Evolutionary conservation across 2,113 vertebrate species (phyloP).

Genomic region (Trematocara stigmaticum): DNA sequence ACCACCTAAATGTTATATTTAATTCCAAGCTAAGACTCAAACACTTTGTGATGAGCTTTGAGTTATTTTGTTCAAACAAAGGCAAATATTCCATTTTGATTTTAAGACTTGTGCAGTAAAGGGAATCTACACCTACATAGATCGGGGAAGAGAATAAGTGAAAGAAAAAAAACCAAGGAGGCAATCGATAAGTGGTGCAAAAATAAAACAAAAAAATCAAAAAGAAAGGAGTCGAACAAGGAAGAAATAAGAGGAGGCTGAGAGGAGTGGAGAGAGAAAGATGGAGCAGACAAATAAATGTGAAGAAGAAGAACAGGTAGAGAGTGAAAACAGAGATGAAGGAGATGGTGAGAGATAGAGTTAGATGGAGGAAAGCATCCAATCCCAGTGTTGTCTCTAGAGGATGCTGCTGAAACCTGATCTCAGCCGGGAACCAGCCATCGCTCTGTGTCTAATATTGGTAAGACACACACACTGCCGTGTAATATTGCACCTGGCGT

Average conservation of each 20-base stretch:
- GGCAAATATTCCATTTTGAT: not conserved
- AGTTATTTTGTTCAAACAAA: not conserved
- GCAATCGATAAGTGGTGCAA: not conserved
- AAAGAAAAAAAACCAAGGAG: not conserved
- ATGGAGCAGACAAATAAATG: not conserved
- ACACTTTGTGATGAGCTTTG: not conserved
- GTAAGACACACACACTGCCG: not conserved
- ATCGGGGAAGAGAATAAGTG: not conserved
- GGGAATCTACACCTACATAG: not conserved
- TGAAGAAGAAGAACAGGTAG: not conserved
- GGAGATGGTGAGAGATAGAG: not conserved
- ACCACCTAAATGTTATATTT: not conserved
- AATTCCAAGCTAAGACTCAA: not conserved
- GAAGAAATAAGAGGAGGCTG: not conserved
- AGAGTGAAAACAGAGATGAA: not conserved
- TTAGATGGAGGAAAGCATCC: conserved; percentile 1
- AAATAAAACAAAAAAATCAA: not conserved
- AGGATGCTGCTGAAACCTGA: conserved; percentile 54
- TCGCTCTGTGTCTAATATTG: conserved; percentile 7
- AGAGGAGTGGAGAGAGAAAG: not conserved
- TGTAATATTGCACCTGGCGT: conserved; percentile 31
- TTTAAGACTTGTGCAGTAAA: not conserved
- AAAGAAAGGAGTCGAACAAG: not conserved
- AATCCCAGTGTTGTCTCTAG: conserved; percentile 17
- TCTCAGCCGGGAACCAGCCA: conserved; percentile 10